These are phyloP conservation scores for Sinosuthora webbiana DNA, from an alignment of 2,113 vertebrate species.

Conservation along the genomic window DNA sequence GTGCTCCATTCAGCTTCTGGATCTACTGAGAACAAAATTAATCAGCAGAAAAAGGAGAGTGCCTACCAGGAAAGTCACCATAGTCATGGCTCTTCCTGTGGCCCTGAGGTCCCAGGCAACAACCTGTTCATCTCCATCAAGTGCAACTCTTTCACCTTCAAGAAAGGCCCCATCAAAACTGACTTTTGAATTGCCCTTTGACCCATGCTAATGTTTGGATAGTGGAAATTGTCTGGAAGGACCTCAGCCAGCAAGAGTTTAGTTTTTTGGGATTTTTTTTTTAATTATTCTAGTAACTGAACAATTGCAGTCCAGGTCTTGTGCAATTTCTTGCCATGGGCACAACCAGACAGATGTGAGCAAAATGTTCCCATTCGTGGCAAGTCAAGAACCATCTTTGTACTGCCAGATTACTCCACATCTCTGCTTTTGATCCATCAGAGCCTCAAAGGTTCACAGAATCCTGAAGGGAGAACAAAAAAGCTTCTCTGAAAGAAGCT, in stretches of 20 bases:
- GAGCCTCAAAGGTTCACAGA: not conserved
- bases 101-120: not conserved
- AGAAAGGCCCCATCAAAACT: not conserved
- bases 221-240: not conserved
- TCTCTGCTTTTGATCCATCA: not conserved
- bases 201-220: not conserved
- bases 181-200: not conserved
- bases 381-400: not conserved
- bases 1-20: not conserved
- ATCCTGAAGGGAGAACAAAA: not conserved
- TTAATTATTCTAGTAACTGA: not conserved
- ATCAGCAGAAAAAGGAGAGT: not conserved
- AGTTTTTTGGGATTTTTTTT: not conserved
- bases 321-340: not conserved
- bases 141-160: not conserved
- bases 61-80: not conserved
- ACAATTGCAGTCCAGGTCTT: not conserved
- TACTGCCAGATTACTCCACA: not conserved
- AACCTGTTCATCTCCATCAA: not conserved
- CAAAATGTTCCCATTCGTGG: accelerated
- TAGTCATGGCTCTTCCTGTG: not conserved
- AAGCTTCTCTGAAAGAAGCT: not conserved
- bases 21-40: not conserved
- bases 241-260: not conserved
- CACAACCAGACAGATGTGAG: not conserved